Percentiles rank a stretch among this genome's conserved stretches.
Conservation (phyloP, 2,888 invertebrate species). For the Ormia ochracea region DNA sequence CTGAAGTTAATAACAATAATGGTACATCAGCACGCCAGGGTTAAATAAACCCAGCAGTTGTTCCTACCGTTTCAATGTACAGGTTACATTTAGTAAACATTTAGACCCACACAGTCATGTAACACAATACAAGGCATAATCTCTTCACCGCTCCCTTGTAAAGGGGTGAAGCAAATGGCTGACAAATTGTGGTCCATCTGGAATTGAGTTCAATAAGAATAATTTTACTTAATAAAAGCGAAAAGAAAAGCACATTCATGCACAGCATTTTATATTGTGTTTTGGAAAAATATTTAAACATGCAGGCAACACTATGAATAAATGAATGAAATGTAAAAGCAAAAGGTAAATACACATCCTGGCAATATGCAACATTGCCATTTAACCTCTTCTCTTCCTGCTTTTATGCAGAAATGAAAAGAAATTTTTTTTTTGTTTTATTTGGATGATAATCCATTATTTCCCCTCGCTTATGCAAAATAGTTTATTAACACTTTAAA, state of each 20-base stretch:
- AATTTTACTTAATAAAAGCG: conserved; percentile 2
- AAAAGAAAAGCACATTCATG: background rate
- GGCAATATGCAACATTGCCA: background rate
- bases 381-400: conserved; percentile 31
- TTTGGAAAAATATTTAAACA: background rate
- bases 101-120: conserved; percentile 49
- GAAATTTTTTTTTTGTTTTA: background rate
- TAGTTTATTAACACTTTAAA: too few species aligned
- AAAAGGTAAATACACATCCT: background rate
- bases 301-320: conserved; percentile 23
- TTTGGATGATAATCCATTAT: conserved; percentile 13
- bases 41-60: too few species aligned
- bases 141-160: conserved; percentile 51
- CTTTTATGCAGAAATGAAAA: conserved; percentile 11
- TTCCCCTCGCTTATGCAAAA: too few species aligned
- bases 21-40: too few species aligned
- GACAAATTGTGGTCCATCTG: conserved; percentile 74
- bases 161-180: conserved; percentile 72
- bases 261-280: background rate
- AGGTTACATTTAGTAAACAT: background rate
- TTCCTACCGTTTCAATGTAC: too few species aligned
- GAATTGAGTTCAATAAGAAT: conserved; percentile 69
- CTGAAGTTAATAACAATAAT: too few species aligned
- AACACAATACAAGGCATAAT: conserved; percentile 60
- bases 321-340: conserved; percentile 21